Evolutionary conservation across 2,113 vertebrate species (phyloP).

Genomic region (Bungarus multicinctus): DNA sequence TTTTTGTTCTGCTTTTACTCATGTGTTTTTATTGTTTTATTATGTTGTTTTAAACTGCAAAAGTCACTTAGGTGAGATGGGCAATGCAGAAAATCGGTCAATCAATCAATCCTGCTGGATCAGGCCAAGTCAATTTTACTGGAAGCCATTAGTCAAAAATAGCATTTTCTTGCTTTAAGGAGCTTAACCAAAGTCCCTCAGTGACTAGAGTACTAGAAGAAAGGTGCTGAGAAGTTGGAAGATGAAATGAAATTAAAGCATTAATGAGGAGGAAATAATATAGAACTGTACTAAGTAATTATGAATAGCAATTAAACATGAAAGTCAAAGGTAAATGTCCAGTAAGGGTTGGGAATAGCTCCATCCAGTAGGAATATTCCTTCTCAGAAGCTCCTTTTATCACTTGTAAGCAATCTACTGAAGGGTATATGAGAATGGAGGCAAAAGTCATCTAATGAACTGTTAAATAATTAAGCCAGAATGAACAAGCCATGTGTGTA

Average conservation of each 20-base stretch:
- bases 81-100: background rate
- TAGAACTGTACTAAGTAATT: conserved; percentile 49
- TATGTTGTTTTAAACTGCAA: background rate
- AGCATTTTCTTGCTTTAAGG: conserved; percentile 58
- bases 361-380: background rate
- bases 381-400: background rate
- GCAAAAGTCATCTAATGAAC: background rate
- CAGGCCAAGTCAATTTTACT: background rate
- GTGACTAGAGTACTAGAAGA: conserved; percentile 20
- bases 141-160: conserved; percentile 11
- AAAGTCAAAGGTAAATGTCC: conserved; percentile 52
- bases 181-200: conserved; percentile 61
- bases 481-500: background rate
- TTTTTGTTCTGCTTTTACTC: background rate
- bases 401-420: background rate
- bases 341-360: conserved; percentile 40
- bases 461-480: background rate
- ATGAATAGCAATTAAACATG: conserved; percentile 53
- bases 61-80: background rate
- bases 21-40: background rate
- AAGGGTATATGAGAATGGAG: background rate
- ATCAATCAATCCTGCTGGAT: background rate
- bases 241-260: background rate
- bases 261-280: background rate
- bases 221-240: background rate